Conservation (phyloP, 2,797 vertebrate genomes). For the Sebastolobus altivelis region DNA sequence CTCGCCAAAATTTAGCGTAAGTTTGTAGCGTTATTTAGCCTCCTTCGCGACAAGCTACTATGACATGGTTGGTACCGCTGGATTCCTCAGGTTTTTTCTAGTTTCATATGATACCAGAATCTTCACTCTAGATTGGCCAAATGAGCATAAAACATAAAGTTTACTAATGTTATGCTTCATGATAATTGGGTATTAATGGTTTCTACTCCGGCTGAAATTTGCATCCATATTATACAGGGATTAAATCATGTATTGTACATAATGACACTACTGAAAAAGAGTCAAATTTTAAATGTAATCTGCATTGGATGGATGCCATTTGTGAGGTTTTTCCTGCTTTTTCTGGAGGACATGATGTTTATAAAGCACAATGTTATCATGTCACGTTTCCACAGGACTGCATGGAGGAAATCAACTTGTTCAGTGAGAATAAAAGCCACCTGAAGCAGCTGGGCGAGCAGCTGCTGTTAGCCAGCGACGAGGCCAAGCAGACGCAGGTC, state of each 20-base stretch:
- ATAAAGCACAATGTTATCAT: neutral
- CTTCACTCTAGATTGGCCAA: neutral
- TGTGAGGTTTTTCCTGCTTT: neutral
- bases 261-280: neutral
- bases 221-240: neutral
- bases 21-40: no score
- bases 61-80: no score
- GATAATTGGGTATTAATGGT: neutral
- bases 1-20: rapidly evolving
- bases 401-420: slow-evolving; percentile 96
- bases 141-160: neutral
- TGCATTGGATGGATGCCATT: neutral
- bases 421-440: slow-evolving; percentile 93
- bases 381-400: slow-evolving; percentile 87
- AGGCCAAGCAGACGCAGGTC: slow-evolving; percentile 87
- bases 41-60: rapidly evolving
- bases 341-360: neutral
- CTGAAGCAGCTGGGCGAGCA: slow-evolving; percentile 93
- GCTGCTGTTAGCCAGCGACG: slow-evolving; percentile 89
- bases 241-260: neutral
- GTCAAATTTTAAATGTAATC: neutral
- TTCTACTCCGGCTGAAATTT: neutral
- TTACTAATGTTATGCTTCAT: neutral
- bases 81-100: rapidly evolving
- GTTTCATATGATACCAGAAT: no score